A percentile compares a stretch with the other conserved stretches of the same genome.
Conservation (phyloP, 2,888 invertebrate genomes). For the Sycophila texana region DNA sequence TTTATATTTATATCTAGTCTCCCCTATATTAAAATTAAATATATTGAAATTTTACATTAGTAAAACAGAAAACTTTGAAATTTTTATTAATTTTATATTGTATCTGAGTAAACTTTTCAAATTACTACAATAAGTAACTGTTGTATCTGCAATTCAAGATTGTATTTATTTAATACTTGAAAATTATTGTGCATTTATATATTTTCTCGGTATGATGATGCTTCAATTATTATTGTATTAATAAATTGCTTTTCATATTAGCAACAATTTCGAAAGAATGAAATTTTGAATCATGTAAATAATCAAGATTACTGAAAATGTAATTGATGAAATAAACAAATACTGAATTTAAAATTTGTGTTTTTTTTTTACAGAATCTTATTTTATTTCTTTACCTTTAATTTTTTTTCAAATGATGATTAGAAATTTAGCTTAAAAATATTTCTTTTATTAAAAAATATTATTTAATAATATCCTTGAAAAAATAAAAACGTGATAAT, state of each 20-base stretch:
- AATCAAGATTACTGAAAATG: constrained; percentile 46
- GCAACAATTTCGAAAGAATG: constrained; percentile 22
- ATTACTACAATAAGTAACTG: not conserved
- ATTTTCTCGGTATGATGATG: constrained; percentile 45
- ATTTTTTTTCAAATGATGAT: not conserved
- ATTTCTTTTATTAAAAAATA: too few relatives aligned
- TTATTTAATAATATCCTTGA: not conserved
- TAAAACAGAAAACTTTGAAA: not conserved
- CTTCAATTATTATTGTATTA: constrained; percentile 35
- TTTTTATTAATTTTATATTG: not conserved
- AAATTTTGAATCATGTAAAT: constrained; percentile 51
- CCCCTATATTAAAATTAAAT: too few relatives aligned
- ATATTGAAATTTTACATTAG: too few relatives aligned
- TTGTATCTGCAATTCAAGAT: constrained; percentile 12
- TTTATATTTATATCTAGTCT: too few relatives aligned
- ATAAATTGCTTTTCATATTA: constrained; percentile 5
- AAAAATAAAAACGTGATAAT: too few relatives aligned
- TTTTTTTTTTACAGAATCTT: not conserved
- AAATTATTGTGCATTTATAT: constrained; percentile 55
- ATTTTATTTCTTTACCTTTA: not conserved
- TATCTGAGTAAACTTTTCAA: not conserved
- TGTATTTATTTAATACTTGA: constrained; percentile 36
- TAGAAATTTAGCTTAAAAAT: too few relatives aligned
- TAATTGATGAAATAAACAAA: constrained; percentile 54
- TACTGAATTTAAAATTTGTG: constrained; percentile 28